Evolutionary conservation across 2,113 vertebrate genomes (phyloP).

Genomic region (Leptodactylus fuscus): DNA sequence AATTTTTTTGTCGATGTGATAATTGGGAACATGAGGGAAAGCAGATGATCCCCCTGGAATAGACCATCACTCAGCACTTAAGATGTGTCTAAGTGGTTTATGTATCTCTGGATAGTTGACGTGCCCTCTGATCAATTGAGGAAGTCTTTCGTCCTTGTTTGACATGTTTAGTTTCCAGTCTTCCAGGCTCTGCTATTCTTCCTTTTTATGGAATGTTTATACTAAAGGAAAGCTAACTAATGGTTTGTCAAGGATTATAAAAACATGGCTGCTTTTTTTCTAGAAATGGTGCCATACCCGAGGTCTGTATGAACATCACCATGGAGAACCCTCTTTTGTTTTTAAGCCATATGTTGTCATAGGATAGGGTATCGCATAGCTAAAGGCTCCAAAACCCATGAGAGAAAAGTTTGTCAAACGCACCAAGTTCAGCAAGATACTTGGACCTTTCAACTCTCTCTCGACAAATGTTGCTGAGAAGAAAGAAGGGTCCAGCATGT

Average conservation of each 20-base stretch:
- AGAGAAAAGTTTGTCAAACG: no score
- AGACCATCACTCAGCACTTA: constrained; percentile 15
- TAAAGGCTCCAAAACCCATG: not conserved
- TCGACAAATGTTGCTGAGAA: no score
- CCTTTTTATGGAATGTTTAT: constrained; percentile 7
- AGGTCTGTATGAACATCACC: not conserved
- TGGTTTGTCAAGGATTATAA: not conserved
- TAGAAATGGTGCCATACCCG: not conserved
- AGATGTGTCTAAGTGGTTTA: constrained; percentile 44
- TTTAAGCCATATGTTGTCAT: not conserved
- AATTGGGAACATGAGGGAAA: constrained; percentile 27
- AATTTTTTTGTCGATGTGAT: constrained; percentile 12
- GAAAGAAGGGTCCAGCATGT: no score
- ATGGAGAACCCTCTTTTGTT: not conserved
- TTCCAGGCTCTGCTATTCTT: not conserved
- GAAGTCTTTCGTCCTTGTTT: constrained; percentile 23
- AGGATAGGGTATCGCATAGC: not conserved
- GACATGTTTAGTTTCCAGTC: constrained; percentile 42
- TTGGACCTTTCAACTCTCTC: no score
- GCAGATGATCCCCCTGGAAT: constrained; percentile 32
- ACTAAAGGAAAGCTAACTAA: not conserved
- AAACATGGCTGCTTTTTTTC: not conserved
- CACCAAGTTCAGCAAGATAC: no score
- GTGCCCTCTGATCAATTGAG: constrained; percentile 36
- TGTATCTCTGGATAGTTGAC: constrained; percentile 38